Evolutionary conservation across 2,113 vertebrate species (phyloP).

Genomic region (Cinclus cinclus): DNA sequence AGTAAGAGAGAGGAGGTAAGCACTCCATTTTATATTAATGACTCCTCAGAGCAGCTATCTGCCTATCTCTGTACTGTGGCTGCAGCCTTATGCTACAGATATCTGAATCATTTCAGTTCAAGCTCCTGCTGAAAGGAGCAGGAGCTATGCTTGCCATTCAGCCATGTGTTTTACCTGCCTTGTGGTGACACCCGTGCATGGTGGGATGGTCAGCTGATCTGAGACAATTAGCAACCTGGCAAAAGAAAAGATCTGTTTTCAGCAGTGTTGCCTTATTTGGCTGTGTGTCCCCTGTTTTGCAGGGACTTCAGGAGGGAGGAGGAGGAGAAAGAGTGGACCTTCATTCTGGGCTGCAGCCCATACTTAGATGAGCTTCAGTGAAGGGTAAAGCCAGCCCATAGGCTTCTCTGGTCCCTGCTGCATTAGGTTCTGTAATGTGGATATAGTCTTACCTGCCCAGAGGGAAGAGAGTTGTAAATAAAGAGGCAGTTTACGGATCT

Average conservation of each 20-base stretch:
- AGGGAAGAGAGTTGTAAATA: constrained; percentile 1
- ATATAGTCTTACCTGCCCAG: constrained; percentile 7
- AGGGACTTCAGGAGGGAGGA: not conserved
- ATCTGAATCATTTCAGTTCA: not conserved
- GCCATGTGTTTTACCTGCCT: not conserved
- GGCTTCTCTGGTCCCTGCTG: not conserved
- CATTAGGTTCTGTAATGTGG: not conserved
- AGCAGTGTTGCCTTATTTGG: not conserved
- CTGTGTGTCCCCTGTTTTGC: not conserved
- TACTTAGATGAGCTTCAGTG: constrained; percentile 2
- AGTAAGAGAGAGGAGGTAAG: not conserved
- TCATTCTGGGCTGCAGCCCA: not conserved
- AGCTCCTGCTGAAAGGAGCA: not conserved
- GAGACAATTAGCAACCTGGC: not conserved
- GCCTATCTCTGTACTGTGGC: not conserved
- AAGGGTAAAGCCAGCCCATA: not conserved
- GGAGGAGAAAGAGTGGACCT: constrained; percentile 14
- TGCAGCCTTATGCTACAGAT: not conserved
- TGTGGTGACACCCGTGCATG: not conserved
- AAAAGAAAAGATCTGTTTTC: not conserved
- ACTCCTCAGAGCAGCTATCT: not conserved
- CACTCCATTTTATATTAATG: not conserved
- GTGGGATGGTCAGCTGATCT: not conserved
- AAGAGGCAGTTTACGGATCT: not conserved
- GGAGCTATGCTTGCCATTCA: not conserved